Base-by-base conservation (phyloP, 2,113 vertebrate species). In the Misgurnus anguillicaudatus region DNA sequence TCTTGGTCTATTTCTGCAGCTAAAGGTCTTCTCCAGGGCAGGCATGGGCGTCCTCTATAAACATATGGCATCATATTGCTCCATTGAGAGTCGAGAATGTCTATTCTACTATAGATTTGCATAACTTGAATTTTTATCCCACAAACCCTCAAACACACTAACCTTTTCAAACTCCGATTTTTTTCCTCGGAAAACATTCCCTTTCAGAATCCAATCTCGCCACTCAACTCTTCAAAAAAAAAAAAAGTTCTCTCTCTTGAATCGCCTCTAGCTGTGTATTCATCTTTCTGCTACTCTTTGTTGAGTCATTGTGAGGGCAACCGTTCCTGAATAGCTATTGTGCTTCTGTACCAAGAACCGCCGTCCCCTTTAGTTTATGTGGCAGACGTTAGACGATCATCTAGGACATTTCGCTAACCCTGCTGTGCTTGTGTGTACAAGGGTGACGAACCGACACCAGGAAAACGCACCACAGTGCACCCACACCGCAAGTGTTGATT, bases 261-360 rank as follows among this genome's bases (percentile, higher is more conserved):
- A 77, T 41, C 67, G n/a, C 60, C 19, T 66, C 65, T 48, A 51
- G 53, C 42, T 70, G 63, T 48, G 36, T 48, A 24, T 80, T 80
- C 14, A 58, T 67, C 21, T 78, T 53, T 75, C 48, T 45, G 31
- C 73, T 64, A 60, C 73, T 72, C 77, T 68, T 64, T 79, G 60
- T 69, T 45, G 38, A 81, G 84, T 87, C 82, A 88, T 82, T 85
- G 85, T 82, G 81, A 77, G 80, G 71, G 83, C 47, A 79, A 73
- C 63, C 45, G 38, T 75, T 36, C 21, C 69, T 87, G 83, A 87
- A 87, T 87, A 82, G 58, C 80, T 75, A 86, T 91, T 91, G 90
- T 91, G 80, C 81, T 51, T 87, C 85, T 75, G 89, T 90, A 90
- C 90, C 86, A 89, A 87, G 89, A 87, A 73, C 82, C 75, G 71